phyloP scores from a whole-genome alignment of 2,797 vertebrate species.

The Agapornis canus region DNA sequence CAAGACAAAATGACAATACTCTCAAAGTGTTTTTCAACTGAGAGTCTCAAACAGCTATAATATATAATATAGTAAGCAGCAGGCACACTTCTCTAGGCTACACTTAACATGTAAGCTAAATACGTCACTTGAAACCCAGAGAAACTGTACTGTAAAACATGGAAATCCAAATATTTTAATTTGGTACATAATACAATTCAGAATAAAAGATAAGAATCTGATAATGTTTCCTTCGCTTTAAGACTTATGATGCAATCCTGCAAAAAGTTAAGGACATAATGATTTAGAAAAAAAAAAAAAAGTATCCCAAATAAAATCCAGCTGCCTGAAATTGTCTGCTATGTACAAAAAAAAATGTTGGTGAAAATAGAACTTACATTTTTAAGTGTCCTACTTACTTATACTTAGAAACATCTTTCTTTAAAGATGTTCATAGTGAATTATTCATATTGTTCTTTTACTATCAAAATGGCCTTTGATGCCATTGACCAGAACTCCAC shows the following conservation, averaged over 20 bases:
- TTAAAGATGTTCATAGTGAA: not conserved
- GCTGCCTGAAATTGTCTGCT: not conserved
- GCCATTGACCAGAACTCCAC: not conserved
- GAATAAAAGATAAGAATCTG: not conserved
- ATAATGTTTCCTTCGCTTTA: not conserved
- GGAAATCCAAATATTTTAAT: not conserved
- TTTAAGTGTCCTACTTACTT: not conserved
- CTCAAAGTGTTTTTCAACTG: not conserved
- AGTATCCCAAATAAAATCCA: not conserved
- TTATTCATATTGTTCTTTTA: not conserved
- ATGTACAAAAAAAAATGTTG: not conserved
- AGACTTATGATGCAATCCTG: not conserved
- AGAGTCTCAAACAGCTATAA: not conserved
- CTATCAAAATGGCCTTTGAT: not conserved
- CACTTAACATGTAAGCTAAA: not conserved
- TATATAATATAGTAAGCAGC: not conserved
- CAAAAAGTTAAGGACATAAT: not conserved
- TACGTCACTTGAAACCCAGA: not conserved
- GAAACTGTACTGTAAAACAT: not conserved
- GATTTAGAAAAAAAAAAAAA: not conserved
- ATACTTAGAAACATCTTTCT: not conserved
- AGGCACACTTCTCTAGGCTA: not conserved
- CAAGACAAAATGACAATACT: conserved; percentile 8
- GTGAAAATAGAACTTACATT: not conserved
- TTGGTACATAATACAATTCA: not conserved